Conservation (phyloP, 2,797 vertebrate species). For the Myotis findleyi region DNA sequence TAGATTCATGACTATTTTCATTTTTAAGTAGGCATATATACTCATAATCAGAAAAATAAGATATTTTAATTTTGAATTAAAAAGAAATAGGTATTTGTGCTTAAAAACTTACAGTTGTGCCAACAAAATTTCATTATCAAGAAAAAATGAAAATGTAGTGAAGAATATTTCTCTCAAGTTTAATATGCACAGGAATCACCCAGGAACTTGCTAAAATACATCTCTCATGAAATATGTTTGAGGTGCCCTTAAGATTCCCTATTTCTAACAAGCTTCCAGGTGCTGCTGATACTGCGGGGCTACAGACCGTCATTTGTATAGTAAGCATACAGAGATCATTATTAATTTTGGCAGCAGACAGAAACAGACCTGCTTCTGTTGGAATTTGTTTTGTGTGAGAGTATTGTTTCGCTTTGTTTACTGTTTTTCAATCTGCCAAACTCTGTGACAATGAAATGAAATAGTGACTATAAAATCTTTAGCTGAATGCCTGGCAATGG, state of each 20-base stretch:
- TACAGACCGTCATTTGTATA: neutral
- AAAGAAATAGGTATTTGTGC: neutral
- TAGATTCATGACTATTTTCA: neutral
- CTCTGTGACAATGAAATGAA: neutral
- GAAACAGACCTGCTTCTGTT: neutral
- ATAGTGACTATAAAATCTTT: conserved; percentile 16
- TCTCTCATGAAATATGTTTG: neutral
- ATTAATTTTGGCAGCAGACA: conserved; percentile 25
- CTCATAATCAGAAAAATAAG: neutral
- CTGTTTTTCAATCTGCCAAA: neutral
- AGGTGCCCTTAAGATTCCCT: neutral
- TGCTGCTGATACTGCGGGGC: too few relatives aligned
- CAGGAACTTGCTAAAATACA: neutral
- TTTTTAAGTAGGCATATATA: neutral
- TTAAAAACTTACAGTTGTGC: neutral
- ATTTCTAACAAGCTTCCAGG: neutral
- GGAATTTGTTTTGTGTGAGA: neutral
- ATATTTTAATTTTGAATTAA: neutral
- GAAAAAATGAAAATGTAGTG: neutral
- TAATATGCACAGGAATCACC: neutral
- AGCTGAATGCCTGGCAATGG: neutral
- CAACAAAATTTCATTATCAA: neutral
- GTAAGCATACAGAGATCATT: neutral
- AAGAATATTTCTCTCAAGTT: neutral
- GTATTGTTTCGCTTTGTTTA: conserved; percentile 19